These are phyloP conservation scores for Iselma pallidipennis DNA, from an alignment of 2,888 invertebrate species.

Conservation along the genomic window DNA sequence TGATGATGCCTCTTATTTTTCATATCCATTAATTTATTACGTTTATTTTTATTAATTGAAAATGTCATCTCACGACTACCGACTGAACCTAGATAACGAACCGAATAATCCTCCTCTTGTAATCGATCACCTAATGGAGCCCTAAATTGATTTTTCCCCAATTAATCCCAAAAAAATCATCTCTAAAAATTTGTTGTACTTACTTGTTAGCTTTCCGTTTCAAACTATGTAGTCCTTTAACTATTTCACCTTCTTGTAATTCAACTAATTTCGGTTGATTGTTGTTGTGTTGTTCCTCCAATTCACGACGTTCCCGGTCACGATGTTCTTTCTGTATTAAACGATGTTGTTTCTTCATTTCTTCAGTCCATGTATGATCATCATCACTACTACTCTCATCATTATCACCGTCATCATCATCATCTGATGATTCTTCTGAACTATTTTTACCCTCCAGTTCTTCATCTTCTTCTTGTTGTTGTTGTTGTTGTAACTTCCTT, in stretches of 20 bases:
- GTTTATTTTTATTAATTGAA: slow-evolving; percentile 63
- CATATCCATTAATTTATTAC: slow-evolving; percentile 62
- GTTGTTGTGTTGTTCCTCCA: slow-evolving; percentile 46
- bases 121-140: slow-evolving; percentile 75
- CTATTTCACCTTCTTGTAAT: slow-evolving; percentile 65
- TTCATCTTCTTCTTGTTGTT: slow-evolving; percentile 54
- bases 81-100: slow-evolving; percentile 62
- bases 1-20: slow-evolving; percentile 68
- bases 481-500: slow-evolving; percentile 61
- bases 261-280: slow-evolving; percentile 64
- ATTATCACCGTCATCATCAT: slow-evolving; percentile 32
- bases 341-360: slow-evolving; percentile 77
- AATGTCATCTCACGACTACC: slow-evolving; percentile 85
- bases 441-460: slow-evolving; percentile 55
- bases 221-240: slow-evolving; percentile 59
- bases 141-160: slow-evolving; percentile 56
- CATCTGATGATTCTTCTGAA: slow-evolving; percentile 53
- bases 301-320: slow-evolving; percentile 49
- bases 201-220: slow-evolving; percentile 61
- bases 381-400: slow-evolving; percentile 72
- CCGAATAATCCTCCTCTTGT: slow-evolving; percentile 60
- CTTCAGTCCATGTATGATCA: slow-evolving; percentile 77
- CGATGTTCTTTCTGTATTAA: slow-evolving; percentile 63
- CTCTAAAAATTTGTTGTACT: too few relatives aligned
- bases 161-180: too few relatives aligned